These are phyloP conservation scores for Atta texana DNA, from an alignment of 1,140 invertebrate species.

Conservation along the genomic window DNA sequence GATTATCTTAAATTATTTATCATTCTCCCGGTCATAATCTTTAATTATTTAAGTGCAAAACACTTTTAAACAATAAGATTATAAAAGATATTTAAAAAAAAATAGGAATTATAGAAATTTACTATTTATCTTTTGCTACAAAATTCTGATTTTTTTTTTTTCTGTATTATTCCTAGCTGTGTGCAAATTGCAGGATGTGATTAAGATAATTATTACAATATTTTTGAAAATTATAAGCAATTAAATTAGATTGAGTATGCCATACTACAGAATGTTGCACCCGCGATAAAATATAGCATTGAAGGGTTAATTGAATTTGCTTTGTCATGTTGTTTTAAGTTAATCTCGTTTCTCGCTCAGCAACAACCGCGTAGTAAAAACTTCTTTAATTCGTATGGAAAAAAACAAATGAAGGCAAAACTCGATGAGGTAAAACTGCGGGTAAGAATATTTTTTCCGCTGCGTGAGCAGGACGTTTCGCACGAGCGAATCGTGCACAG, in stretches of 20 bases:
- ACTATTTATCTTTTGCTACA: neutral
- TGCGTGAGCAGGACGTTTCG: neutral
- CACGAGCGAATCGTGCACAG: conserved; percentile 11
- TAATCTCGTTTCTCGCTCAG: neutral
- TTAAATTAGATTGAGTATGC: no score
- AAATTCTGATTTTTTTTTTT: neutral
- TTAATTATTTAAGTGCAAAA: neutral
- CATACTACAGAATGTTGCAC: no score
- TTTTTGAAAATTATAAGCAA: no score
- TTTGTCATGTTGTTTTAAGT: neutral
- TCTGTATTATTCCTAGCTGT: neutral
- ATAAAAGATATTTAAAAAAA: neutral
- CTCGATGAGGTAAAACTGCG: neutral
- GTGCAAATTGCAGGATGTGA: neutral
- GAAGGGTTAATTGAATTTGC: neutral
- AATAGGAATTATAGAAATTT: neutral
- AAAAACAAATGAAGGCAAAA: neutral
- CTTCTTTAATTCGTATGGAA: conserved; percentile 2
- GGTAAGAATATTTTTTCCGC: conserved; percentile 29
- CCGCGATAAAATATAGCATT: no score
- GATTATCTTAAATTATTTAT: neutral
- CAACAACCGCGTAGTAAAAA: neutral
- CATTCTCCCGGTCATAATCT: neutral
- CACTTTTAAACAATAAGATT: neutral
- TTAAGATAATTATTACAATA: no score